A percentile compares a stretch with the other conserved stretches of the same genome.
phyloP scores from a whole-genome alignment of 2,888 invertebrate species.

The Epirrhoe alternata region DNA sequence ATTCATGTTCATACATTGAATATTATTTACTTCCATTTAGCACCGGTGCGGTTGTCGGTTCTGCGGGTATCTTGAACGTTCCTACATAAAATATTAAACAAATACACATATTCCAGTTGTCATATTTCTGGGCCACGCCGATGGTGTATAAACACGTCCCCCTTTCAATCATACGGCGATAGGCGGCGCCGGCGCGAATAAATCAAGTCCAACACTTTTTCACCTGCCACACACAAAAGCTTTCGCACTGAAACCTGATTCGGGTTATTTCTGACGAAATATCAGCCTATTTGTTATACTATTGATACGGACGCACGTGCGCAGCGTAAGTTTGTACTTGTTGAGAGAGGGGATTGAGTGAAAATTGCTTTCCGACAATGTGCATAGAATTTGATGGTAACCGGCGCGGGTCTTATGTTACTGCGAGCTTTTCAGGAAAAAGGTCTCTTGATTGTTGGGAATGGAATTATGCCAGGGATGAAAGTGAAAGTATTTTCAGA shows the following conservation, averaged over 20 bases:
- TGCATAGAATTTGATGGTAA: conserved; percentile 80
- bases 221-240: conserved; percentile 85
- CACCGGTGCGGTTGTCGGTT: background rate
- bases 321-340: conserved; percentile 82
- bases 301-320: conserved; percentile 83
- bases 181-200: conserved; percentile 82
- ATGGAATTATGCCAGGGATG: conserved; percentile 41
- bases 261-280: conserved; percentile 85
- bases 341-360: conserved; percentile 82
- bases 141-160: conserved; percentile 81
- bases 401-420: conserved; percentile 53
- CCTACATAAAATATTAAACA: conserved; percentile 26
- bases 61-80: background rate
- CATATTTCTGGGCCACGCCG: conserved; percentile 74
- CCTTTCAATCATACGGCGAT: conserved; percentile 82
- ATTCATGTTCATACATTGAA: background rate
- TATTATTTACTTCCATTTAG: background rate
- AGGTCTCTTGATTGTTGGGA: conserved; percentile 44
- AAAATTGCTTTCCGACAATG: conserved; percentile 81
- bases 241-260: conserved; percentile 83
- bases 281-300: conserved; percentile 85
- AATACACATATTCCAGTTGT: conserved; percentile 71
- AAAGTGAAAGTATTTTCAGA: conserved; percentile 28
- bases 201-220: conserved; percentile 84
- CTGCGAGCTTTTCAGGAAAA: conserved; percentile 45